These are phyloP conservation scores for Charanyca ferruginea DNA, from an alignment of 2,888 invertebrate genomes.

Conservation along the genomic window DNA sequence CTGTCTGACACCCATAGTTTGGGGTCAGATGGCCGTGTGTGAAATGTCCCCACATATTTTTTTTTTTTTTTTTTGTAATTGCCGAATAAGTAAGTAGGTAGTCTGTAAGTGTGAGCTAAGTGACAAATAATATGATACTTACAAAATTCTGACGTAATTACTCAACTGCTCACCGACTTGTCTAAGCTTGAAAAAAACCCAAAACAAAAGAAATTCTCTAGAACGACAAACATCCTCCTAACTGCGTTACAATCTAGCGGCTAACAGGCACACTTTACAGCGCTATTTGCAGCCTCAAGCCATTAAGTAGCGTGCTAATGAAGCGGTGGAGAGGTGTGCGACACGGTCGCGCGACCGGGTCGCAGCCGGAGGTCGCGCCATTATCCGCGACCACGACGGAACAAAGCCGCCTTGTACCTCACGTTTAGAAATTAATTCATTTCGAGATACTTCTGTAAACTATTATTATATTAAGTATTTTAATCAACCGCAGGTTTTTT, in stretches of 20 bases:
- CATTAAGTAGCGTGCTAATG: conserved; percentile 53
- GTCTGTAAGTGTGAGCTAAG: too few species aligned
- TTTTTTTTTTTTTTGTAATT: too few species aligned
- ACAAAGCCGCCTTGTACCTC: conserved; percentile 46
- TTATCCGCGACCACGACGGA: conserved; percentile 41
- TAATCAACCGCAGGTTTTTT: not conserved
- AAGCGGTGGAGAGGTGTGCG: conserved; percentile 49
- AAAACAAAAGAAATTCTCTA: not conserved
- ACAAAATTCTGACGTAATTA: too few species aligned
- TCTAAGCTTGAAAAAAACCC: not conserved
- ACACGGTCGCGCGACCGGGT: conserved; percentile 32
- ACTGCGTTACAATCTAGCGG: conserved; percentile 17
- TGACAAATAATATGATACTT: too few species aligned
- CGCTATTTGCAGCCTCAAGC: conserved; percentile 26
- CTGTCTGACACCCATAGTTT: too few species aligned
- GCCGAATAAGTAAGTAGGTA: too few species aligned
- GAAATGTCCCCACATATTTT: too few species aligned
- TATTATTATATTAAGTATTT: conserved; percentile 17
- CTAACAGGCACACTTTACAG: conserved; percentile 16
- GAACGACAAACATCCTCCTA: not conserved
- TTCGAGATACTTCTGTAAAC: conserved; percentile 27
- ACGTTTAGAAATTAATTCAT: conserved; percentile 51
- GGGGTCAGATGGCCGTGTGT: too few species aligned
- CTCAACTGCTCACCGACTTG: too few species aligned
- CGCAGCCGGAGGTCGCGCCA: conserved; percentile 37